A percentile compares a stretch with the other conserved stretches of the same genome.
phyloP scores from a whole-genome alignment of 1,140 invertebrate species.

The Philotrypesis tridentata region DNA sequence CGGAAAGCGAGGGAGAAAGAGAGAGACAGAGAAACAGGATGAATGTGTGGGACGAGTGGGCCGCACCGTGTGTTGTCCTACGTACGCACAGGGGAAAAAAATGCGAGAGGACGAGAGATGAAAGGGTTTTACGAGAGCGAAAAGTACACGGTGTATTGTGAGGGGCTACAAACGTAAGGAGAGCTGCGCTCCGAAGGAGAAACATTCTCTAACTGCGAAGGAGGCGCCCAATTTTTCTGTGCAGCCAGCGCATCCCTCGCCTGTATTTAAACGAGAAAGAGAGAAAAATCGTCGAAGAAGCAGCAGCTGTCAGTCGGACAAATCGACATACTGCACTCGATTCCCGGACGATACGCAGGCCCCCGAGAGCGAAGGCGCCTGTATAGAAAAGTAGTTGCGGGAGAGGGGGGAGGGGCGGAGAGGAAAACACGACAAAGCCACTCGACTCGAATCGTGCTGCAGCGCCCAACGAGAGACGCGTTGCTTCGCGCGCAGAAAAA shows the following conservation, averaged over 20 bases:
- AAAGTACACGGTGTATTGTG: not conserved
- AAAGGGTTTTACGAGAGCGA: not conserved
- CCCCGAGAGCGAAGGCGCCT: not conserved
- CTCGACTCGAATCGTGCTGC: not conserved
- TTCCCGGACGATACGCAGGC: not conserved
- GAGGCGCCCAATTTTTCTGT: too few relatives aligned
- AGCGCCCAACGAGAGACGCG: too few relatives aligned
- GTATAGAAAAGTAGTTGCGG: too few relatives aligned
- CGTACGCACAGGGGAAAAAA: not conserved
- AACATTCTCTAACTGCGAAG: too few relatives aligned
- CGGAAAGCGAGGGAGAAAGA: too few relatives aligned
- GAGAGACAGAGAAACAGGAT: too few relatives aligned
- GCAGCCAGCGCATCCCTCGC: too few relatives aligned
- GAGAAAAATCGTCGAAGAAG: too few relatives aligned
- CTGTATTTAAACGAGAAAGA: too few relatives aligned
- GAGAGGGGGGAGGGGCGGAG: too few relatives aligned
- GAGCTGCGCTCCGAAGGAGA: too few relatives aligned
- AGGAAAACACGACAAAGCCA: not conserved
- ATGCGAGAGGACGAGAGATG: not conserved
- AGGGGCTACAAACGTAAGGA: too few relatives aligned
- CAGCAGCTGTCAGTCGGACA: not conserved
- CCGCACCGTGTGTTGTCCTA: not conserved
- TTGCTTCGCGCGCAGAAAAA: not conserved
- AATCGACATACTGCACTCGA: slow-evolving; percentile 11
- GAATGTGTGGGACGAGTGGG: slow-evolving; percentile 10